Percentiles rank a stretch among this genome's conserved stretches.
These are phyloP conservation scores for Vannuccia rotundouncinata DNA, from an alignment of 2,888 invertebrate species.

Conservation along the genomic window DNA sequence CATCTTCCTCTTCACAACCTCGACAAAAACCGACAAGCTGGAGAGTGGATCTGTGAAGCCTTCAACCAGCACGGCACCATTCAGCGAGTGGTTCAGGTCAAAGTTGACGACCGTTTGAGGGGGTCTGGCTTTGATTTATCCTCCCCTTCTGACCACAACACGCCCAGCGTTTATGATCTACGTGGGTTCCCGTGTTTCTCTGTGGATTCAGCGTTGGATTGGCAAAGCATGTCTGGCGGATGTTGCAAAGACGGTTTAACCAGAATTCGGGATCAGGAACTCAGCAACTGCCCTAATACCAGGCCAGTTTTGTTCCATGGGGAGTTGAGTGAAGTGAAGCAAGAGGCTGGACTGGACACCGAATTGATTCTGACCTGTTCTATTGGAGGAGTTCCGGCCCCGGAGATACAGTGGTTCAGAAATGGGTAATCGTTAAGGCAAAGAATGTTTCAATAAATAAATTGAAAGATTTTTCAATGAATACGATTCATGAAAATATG, in stretches of 20 bases:
- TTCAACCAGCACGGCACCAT: neutral
- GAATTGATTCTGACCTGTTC: neutral
- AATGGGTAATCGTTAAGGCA: too few relatives aligned
- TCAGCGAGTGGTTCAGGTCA: constrained; percentile 1
- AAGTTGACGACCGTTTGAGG: neutral
- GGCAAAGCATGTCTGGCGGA: neutral
- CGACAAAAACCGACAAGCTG: neutral
- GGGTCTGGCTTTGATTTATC: too few relatives aligned
- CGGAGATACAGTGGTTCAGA: neutral
- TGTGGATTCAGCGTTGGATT: neutral
- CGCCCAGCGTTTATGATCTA: constrained; percentile 3
- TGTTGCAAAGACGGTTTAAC: constrained; percentile 2
- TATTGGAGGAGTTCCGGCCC: neutral
- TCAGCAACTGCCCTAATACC: neutral
- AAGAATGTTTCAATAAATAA: too few relatives aligned
- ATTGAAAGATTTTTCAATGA: too few relatives aligned
- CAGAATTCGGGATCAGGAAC: neutral
- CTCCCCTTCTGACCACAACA: neutral
- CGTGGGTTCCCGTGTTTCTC: neutral
- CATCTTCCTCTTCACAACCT: constrained; percentile 6
- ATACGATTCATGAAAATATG: too few relatives aligned
- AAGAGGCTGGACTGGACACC: neutral
- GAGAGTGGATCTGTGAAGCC: constrained; percentile 15
- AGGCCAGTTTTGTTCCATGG: neutral
- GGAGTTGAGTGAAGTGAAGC: neutral